These are phyloP conservation scores for Trichogramma evanescens DNA, from an alignment of 2,888 invertebrate species.

Conservation along the genomic window DNA sequence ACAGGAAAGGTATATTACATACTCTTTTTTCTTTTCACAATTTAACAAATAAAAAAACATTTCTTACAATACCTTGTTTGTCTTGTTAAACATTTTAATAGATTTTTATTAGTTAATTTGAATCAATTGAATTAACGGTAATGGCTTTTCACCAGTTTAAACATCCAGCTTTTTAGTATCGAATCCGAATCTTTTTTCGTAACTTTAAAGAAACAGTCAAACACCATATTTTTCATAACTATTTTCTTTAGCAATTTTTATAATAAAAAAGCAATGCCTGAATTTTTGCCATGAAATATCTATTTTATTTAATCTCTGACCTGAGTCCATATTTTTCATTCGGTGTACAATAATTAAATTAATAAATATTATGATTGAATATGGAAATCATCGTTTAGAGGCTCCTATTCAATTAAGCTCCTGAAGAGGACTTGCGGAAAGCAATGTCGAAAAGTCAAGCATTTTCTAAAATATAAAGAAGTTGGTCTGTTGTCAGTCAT, in stretches of 20 bases:
- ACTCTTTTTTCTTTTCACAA: background rate
- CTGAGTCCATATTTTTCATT: no score
- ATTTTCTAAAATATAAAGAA: no score
- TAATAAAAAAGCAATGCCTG: background rate
- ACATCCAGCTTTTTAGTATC: no score
- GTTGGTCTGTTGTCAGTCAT: no score
- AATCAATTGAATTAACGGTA: background rate
- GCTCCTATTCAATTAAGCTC: no score
- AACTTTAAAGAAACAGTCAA: background rate
- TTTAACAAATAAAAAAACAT: background rate
- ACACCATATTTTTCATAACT: background rate
- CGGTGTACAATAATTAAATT: no score
- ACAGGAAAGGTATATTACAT: constrained; percentile 16
- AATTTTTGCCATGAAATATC: background rate
- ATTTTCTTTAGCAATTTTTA: background rate
- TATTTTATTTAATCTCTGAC: background rate
- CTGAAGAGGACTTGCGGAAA: no score
- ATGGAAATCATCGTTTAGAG: no score
- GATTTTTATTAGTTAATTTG: background rate
- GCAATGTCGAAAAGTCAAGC: no score
- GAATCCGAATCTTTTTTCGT: constrained; percentile 3
- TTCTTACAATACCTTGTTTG: no score
- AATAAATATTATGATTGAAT: no score
- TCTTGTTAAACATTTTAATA: background rate
- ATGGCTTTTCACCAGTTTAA: background rate